Conservation (phyloP, 2,113 vertebrate genomes). For the Pleuronectes platessa region DNA sequence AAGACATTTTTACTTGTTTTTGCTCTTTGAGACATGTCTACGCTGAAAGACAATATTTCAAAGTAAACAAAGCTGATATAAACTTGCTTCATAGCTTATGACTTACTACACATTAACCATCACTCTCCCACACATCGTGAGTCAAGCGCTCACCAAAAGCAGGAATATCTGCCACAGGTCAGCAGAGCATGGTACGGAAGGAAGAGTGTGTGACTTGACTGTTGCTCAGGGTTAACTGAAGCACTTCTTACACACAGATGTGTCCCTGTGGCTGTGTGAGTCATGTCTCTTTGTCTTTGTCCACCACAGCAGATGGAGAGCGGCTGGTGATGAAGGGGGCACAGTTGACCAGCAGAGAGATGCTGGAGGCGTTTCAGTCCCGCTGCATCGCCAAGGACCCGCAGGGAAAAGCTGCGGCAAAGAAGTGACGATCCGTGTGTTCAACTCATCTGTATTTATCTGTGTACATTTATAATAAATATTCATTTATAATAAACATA, state of each 20-base stretch:
- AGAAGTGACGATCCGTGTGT: conserved; percentile 60
- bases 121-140: not conserved
- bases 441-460: conserved; percentile 43
- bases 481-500: conserved; percentile 70
- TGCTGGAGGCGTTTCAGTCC: conserved; percentile 83
- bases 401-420: conserved; percentile 75
- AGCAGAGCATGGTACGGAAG: conserved; percentile 1
- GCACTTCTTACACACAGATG: not conserved
- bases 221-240: conserved; percentile 28
- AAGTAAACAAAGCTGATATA: not conserved
- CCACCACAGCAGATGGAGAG: conserved; percentile 86
- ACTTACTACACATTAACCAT: not conserved
- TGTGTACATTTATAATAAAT: conserved; percentile 39
- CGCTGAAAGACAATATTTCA: not conserved
- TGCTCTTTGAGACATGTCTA: not conserved
- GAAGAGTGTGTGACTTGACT: conserved; percentile 12
- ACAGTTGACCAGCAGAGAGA: conserved; percentile 83
- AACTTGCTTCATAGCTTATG: not conserved
- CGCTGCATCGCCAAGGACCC: conserved; percentile 84
- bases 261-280: not conserved
- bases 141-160: not conserved
- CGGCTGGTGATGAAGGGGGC: conserved; percentile 88
- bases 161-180: conserved; percentile 36
- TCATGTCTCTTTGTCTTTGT: conserved; percentile 28
- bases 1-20: not conserved